Conservation (phyloP, 1,140 invertebrate genomes). For the Lordiphosa clarofinis region DNA sequence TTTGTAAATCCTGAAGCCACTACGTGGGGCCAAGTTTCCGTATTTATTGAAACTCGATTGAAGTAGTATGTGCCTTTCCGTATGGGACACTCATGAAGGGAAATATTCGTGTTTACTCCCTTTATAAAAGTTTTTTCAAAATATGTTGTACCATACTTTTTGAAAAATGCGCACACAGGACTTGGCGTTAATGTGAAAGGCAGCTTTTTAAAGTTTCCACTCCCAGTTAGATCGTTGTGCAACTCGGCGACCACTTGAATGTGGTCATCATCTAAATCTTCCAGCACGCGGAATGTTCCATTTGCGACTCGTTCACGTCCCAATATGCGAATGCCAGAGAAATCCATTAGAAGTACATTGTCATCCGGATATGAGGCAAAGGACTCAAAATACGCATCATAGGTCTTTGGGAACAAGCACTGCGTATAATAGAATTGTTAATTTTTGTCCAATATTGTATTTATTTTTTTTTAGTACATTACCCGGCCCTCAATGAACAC, state of each 20-base stretch:
- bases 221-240: conserved; percentile 15
- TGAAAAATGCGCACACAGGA: conserved; percentile 16
- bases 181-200: conserved; percentile 2
- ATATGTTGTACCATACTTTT: conserved; percentile 10
- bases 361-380: background rate
- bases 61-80: too few relatives aligned
- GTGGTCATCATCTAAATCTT: conserved; percentile 15
- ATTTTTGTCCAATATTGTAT: background rate
- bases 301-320: conserved; percentile 22
- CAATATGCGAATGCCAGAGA: conserved; percentile 5
- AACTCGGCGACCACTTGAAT: conserved; percentile 10
- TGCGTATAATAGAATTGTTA: too few relatives aligned
- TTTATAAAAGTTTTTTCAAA: background rate
- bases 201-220: conserved; percentile 24
- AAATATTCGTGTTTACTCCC: conserved; percentile 22
- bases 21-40: too few relatives aligned
- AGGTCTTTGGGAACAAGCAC: background rate
- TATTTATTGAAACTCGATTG: too few relatives aligned
- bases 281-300: conserved; percentile 15
- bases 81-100: conserved; percentile 28
- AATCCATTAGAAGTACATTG: background rate
- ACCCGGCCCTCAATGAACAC: background rate
- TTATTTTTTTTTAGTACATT: background rate
- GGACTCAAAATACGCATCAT: conserved; percentile 1
- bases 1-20: too few relatives aligned